Evolutionary conservation across 2,113 vertebrate species (phyloP), one percentile per base, ranked within the genome.

Genomic region (Ceuthmochares aereus): DNA sequence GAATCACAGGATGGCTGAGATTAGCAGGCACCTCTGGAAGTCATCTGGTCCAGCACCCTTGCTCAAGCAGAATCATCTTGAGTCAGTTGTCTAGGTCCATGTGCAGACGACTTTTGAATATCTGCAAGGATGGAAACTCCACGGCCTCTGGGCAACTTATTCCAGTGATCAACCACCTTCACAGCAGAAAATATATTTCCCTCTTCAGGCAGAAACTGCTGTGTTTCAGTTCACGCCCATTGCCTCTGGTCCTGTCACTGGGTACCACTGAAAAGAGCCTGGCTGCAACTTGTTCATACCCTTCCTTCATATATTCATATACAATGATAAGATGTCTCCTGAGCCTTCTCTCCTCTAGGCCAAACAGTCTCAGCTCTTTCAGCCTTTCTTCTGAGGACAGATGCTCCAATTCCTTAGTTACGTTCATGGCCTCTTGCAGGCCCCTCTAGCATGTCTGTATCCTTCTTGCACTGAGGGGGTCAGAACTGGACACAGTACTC

Each of bases 301-400:
- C 54, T 58, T 63, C n/a, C 47, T 68, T 29, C 4, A 6, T 21
- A 4, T 82, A 36, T 58, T 67, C 72, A 23, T n/a, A 42, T 7
- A 8, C 0, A 1, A 22, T 67, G 17, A 14, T 40, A 42, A 62
- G 21, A 8, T 52, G 1, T 66, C 7, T 10, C 42, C 13, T 3
- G 5, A 40, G 26, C 9, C 5, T n/a, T 70, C n/a, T 42, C 34
- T 56, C 68, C 60, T 59, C 30, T 25, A 49, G 43, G 17, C 16
- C 6, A 47, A 59, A 43, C 7, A 69, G 11, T 16, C 4, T 4
- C 23, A 66, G 9, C 4, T 55, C 5, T 37, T 27, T 37, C 23
- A 27, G 29, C 2, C 19, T 49, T 67, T 49, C 34, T 22, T 66
- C 1, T 49, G 20, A 49, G 47, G 47, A 49, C 47, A 49, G 20